Conservation (phyloP, 2,797 vertebrate species). For the Sebastes glaucus region DNA sequence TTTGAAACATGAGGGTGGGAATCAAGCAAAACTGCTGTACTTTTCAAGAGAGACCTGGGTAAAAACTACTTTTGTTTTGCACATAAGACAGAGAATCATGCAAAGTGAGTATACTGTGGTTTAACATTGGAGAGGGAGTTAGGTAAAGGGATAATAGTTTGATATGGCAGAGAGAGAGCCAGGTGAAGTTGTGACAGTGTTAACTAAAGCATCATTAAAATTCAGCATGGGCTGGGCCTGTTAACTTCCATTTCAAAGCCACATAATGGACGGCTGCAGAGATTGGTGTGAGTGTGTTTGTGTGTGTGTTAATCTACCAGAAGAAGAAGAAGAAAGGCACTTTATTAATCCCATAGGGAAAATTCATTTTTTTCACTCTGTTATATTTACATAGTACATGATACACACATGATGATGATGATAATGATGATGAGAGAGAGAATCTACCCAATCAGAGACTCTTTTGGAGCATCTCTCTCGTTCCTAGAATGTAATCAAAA, state of each 20-base stretch:
- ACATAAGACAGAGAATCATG: neutral
- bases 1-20: neutral
- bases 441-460: constrained; percentile 34
- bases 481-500: constrained; percentile 61
- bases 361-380: too few species aligned
- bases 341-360: too few species aligned
- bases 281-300: neutral
- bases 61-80: neutral
- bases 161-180: neutral
- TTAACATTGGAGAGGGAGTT: neutral
- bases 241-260: constrained; percentile 20
- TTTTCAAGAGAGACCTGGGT: neutral
- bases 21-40: neutral
- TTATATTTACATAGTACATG: too few species aligned
- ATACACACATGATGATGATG: neutral
- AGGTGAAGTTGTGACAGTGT: neutral
- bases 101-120: neutral
- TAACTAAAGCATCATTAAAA: constrained; percentile 5
- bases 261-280: neutral
- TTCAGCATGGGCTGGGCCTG: constrained; percentile 12
- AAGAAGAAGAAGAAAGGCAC: too few species aligned
- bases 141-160: neutral
- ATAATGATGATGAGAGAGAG: neutral
- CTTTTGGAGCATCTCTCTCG: constrained; percentile 25
- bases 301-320: neutral